A percentile compares a stretch with the other conserved stretches of the same genome.
phyloP scores from a whole-genome alignment of 2,888 invertebrate genomes.

The Sarcophaga variegata region DNA sequence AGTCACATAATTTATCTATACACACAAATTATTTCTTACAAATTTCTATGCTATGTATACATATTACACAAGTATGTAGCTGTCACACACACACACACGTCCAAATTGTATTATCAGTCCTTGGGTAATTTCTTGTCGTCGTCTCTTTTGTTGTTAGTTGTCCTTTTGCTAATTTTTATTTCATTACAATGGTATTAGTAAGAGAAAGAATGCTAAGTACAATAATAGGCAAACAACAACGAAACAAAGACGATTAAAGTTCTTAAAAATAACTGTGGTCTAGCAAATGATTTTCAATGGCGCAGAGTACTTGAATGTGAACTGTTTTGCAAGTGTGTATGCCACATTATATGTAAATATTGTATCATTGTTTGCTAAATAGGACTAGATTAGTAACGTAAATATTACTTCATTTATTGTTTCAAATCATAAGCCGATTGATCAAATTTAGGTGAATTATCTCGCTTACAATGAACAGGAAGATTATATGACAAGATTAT shows the following conservation, averaged over 20 bases:
- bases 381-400: conserved; percentile 79
- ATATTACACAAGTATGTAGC: conserved; percentile 6
- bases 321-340: conserved; percentile 70
- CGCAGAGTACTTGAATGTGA: conserved; percentile 71
- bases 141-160: conserved; percentile 26
- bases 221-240: conserved; percentile 8
- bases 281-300: not conserved
- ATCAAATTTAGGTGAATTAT: conserved; percentile 74
- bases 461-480: conserved; percentile 17
- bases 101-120: conserved; percentile 24
- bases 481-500: conserved; percentile 55
- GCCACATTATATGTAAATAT: conserved; percentile 73
- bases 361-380: conserved; percentile 80
- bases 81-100: not conserved
- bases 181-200: not conserved
- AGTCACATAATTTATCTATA: not conserved
- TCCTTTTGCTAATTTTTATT: conserved; percentile 4
- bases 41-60: not conserved
- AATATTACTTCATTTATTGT: conserved; percentile 75
- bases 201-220: not conserved
- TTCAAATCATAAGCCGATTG: conserved; percentile 78
- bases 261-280: conserved; percentile 29
- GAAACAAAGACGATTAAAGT: conserved; percentile 42
- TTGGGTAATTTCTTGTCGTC: conserved; percentile 8
- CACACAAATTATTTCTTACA: not conserved